Evolutionary conservation across 2,113 vertebrate species (phyloP), one percentile per base, ranked within the genome.

Genomic region (Motacilla alba): DNA sequence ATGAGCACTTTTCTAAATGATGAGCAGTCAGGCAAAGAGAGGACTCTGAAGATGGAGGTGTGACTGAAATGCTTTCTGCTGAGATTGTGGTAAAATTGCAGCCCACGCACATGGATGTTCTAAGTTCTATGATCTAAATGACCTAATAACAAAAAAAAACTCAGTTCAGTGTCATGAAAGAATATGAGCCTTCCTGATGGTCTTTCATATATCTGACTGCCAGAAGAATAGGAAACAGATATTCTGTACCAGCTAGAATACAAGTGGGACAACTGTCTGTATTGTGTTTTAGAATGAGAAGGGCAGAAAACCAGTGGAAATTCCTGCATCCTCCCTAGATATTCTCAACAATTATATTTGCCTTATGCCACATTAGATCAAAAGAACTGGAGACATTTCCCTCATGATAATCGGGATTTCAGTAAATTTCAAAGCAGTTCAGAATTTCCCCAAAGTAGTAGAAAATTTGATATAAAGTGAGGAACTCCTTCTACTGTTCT

Each of bases 91-190:
- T 70, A 70, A 91, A 88, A 53, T 77, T 28, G 19, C 11, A 17
- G 14, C 15, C 23, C 0, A 0, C 24, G 31, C 30, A 41, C 37
- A 13, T 6, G 44, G 20, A 27, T 26, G 5, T 43, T 76, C 28
- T 13, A 53, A 44, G 22, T 60, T 77, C 20, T 77, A 8, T 30
- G 31, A 37, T 62, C 21, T 69, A 50, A 85, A 55, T 9, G 20
- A 73, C 1, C 12, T 56, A 53, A 16, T 15, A 53, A 37, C 6
- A 82, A 69, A 87, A 86, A 66, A 87, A 12, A 21, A 9, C 19
- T 58, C 20, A 64, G 8, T 46, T 37, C 6, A 27, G 15, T 59
- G 6, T 28, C 24, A 10, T 44, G 15, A 79, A 73, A 80, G 43
- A 88, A 35, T 50, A 27, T 60, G 15, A 59, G 17, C 30, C 23